Percentiles rank a stretch among this genome's conserved stretches.
These are phyloP conservation scores for Alectoris magna DNA, from an alignment of 2,797 vertebrate species.

Conservation along the genomic window DNA sequence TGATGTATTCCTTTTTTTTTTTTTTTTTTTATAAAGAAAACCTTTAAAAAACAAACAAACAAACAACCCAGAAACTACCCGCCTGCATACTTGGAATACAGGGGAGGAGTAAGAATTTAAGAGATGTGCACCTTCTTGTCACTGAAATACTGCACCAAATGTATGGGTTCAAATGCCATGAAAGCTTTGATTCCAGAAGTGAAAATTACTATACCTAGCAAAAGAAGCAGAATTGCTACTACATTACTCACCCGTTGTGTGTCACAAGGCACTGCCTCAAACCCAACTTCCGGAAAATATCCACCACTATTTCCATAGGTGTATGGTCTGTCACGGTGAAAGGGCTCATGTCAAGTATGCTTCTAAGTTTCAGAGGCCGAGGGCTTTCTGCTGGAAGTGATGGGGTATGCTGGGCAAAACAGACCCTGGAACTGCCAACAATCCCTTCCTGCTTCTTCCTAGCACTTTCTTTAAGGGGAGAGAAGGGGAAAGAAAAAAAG, in stretches of 20 bases:
- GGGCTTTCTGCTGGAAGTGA: slow-evolving; percentile 97
- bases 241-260: slow-evolving; percentile 93
- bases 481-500: neutral
- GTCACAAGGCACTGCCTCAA: slow-evolving; percentile 99
- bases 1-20: neutral
- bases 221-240: neutral
- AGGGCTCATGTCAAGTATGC: slow-evolving; percentile 99
- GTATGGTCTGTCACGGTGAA: slow-evolving; percentile 99
- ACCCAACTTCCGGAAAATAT: slow-evolving; percentile 98
- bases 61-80: neutral
- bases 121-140: neutral
- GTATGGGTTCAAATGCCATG: rapidly evolving
- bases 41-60: neutral
- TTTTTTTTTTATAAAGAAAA: neutral
- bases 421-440: slow-evolving; percentile 93
- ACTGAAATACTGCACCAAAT: neutral
- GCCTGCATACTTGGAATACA: neutral
- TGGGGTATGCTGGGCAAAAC: slow-evolving; percentile 97
- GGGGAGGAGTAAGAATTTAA: neutral
- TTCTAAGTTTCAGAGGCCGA: slow-evolving; percentile 94
- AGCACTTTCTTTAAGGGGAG: slow-evolving; percentile 88
- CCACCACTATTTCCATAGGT: slow-evolving; percentile 99
- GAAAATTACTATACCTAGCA: neutral
- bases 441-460: slow-evolving; percentile 97
- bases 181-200: neutral